phyloP scores from a whole-genome alignment of 2,113 vertebrate genomes.

The Rhegmatorhina hoffmannsi region DNA sequence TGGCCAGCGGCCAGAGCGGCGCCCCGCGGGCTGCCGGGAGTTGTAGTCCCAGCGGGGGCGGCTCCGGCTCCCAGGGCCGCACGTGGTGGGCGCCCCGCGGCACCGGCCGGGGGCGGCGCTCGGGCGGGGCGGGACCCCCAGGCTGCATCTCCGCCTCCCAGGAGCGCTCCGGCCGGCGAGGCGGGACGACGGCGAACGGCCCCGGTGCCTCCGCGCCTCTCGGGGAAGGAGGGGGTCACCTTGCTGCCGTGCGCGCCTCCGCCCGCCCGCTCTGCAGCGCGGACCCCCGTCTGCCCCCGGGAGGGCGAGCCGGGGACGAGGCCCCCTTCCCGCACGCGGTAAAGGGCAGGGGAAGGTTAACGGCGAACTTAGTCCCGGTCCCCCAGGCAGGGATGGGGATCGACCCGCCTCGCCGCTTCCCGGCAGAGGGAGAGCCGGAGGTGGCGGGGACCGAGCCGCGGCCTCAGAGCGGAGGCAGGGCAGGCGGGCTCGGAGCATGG shows the following conservation, averaged over 20 bases:
- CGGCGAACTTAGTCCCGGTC: neutral
- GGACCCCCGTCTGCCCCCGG: neutral
- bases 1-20: conserved; percentile 1
- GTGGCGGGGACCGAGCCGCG: neutral
- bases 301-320: neutral
- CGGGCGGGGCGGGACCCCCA: neutral
- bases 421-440: neutral
- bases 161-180: neutral
- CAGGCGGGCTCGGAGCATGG: neutral
- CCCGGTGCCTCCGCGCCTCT: neutral
- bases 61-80: conserved; percentile 29
- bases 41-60: neutral
- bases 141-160: neutral
- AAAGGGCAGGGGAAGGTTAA: conserved; percentile 59
- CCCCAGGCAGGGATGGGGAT: neutral
- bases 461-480: neutral
- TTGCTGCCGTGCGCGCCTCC: neutral
- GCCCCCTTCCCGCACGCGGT: neutral
- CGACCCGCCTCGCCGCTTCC: neutral
- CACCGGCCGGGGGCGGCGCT: conserved; percentile 13
- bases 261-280: neutral
- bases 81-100: conserved; percentile 40
- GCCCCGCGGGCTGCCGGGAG: conserved; percentile 1
- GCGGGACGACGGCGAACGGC: neutral
- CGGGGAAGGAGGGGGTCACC: neutral